Conservation (phyloP, 2,797 vertebrate species). For the Chromis chromis region DNA sequence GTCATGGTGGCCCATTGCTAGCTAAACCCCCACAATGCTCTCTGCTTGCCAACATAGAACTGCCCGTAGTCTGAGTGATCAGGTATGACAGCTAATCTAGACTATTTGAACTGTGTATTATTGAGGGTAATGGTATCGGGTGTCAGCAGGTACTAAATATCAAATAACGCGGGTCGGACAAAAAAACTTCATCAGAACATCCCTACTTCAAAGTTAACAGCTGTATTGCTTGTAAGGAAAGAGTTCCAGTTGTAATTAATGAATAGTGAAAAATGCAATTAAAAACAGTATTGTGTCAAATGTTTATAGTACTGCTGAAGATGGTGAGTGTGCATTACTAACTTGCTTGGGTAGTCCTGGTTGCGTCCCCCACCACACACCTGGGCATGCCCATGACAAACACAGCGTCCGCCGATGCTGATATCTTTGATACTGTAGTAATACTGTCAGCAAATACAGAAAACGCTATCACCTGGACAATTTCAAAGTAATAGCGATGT, state of each 20-base stretch:
- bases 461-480: slow-evolving; percentile 13
- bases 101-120: too few species aligned
- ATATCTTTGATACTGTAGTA: slow-evolving; percentile 98
- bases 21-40: too few species aligned
- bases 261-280: not conserved
- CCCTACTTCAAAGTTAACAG: too few species aligned
- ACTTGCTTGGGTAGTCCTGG: slow-evolving; percentile 77
- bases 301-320: not conserved
- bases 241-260: not conserved
- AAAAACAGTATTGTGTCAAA: not conserved
- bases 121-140: too few species aligned
- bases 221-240: not conserved
- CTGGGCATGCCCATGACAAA: slow-evolving; percentile 93
- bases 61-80: too few species aligned
- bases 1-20: too few species aligned
- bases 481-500: slow-evolving; percentile 15
- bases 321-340: slow-evolving; percentile 31
- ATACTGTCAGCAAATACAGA: slow-evolving; percentile 83
- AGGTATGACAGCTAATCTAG: too few species aligned
- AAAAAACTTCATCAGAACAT: too few species aligned
- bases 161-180: too few species aligned
- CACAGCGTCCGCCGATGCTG: slow-evolving; percentile 92
- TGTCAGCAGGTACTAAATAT: too few species aligned
- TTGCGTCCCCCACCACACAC: slow-evolving; percentile 79
- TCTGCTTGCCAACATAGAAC: too few species aligned